phyloP scores from a whole-genome alignment of 2,113 vertebrate genomes.

The Salvelinus namaycush region DNA sequence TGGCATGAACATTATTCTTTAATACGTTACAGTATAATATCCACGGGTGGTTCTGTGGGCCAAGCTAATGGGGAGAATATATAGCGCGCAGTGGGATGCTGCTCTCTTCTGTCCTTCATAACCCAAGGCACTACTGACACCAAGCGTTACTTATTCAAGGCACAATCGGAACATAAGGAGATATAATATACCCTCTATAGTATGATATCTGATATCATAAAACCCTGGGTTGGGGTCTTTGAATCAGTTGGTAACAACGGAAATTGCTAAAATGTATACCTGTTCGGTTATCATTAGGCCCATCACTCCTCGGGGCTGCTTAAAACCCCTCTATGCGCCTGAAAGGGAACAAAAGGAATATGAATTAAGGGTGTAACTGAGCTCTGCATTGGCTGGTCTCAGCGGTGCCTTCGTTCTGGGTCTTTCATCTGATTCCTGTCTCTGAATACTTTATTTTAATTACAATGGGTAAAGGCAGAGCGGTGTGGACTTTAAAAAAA shows the following conservation, averaged over 20 bases:
- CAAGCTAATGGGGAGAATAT: not conserved
- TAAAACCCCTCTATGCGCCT: slow-evolving; percentile 45
- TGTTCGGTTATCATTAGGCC: slow-evolving; percentile 56
- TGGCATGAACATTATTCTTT: not conserved
- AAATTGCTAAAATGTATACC: slow-evolving; percentile 59
- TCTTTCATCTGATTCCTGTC: slow-evolving; percentile 62
- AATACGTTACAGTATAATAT: not conserved
- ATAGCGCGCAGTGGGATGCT: not conserved
- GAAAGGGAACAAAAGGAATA: slow-evolving; percentile 66
- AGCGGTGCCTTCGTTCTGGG: slow-evolving; percentile 50
- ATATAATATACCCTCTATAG: slow-evolving; percentile 7
- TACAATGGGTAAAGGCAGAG: slow-evolving; percentile 50
- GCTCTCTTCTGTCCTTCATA: slow-evolving; percentile 30
- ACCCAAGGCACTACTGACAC: slow-evolving; percentile 35
- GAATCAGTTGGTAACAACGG: slow-evolving; percentile 61
- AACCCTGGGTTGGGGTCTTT: slow-evolving; percentile 54
- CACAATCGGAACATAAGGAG: slow-evolving; percentile 13
- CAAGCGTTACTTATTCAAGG: slow-evolving; percentile 38
- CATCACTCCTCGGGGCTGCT: slow-evolving; percentile 43
- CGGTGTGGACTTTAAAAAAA: slow-evolving; percentile 20
- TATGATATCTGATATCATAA: slow-evolving; percentile 36
- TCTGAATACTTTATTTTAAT: slow-evolving; percentile 66
- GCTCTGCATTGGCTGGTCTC: slow-evolving; percentile 54
- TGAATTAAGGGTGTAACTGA: slow-evolving; percentile 61
- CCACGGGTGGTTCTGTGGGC: not conserved